A percentile compares a stretch with the other conserved stretches of the same genome.
phyloP scores from a whole-genome alignment of 2,113 vertebrate genomes.

The Labrus mixtus region DNA sequence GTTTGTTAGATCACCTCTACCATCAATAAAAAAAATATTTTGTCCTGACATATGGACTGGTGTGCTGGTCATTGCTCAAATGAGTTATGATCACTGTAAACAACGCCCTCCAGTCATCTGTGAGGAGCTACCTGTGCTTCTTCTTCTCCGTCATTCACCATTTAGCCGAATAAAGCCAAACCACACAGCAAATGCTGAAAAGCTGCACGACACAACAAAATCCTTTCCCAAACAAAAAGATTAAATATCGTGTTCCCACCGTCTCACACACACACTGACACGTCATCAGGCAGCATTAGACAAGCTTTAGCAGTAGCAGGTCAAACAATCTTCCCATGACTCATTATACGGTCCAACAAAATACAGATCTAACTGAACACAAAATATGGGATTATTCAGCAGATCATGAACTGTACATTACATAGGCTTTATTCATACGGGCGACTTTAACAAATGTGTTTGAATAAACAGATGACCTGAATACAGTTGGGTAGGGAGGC shows the following conservation, averaged over 20 bases:
- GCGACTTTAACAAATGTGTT: neutral
- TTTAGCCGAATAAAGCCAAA: neutral
- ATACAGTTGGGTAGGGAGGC: too few species aligned
- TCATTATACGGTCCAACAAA: neutral
- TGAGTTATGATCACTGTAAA: too few species aligned
- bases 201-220: neutral
- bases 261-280: constrained; percentile 2
- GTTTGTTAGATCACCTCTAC: too few species aligned
- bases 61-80: too few species aligned
- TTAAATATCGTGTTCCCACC: neutral
- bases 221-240: neutral
- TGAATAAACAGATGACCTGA: neutral
- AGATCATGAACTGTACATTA: neutral
- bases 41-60: too few species aligned
- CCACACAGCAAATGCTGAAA: neutral
- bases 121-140: too few species aligned
- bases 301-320: neutral
- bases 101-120: too few species aligned
- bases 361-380: neutral
- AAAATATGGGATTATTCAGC: neutral
- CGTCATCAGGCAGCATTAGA: neutral
- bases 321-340: constrained; percentile 1
- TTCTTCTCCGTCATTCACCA: too few species aligned
- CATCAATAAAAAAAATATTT: too few species aligned
- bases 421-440: neutral